These are phyloP conservation scores for Malthinus seriepunctatus DNA, from an alignment of 2,888 invertebrate species.

Conservation along the genomic window DNA sequence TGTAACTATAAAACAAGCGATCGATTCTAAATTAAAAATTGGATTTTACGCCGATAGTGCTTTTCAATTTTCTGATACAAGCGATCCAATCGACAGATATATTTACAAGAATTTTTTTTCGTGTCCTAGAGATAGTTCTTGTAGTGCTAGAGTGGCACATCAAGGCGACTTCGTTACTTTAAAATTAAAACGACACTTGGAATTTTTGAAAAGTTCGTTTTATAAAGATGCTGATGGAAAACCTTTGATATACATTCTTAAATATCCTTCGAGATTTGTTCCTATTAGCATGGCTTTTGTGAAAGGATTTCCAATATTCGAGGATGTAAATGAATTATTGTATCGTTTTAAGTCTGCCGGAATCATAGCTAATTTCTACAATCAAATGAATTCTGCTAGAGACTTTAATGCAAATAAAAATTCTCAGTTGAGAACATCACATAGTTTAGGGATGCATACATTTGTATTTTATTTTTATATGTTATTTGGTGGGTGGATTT, in stretches of 20 bases:
- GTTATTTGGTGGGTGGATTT: not conserved
- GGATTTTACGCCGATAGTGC: not conserved
- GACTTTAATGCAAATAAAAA: not conserved
- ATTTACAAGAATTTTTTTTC: not conserved
- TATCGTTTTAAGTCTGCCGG: conserved; percentile 3
- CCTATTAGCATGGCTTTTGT: conserved; percentile 12
- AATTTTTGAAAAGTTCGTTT: not conserved
- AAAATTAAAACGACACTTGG: conserved; percentile 1
- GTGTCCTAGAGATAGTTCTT: not conserved
- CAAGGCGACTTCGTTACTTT: conserved; percentile 13
- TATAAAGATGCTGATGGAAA: conserved; percentile 8
- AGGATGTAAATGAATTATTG: conserved; percentile 10
- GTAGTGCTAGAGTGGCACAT: conserved; percentile 5
- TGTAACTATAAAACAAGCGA: conserved; percentile 15
- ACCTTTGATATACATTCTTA: conserved; percentile 11
- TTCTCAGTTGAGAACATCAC: not conserved
- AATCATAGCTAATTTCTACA: conserved; percentile 1
- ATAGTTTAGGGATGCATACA: not conserved
- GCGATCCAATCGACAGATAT: conserved; percentile 9
- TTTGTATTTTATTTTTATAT: not conserved
- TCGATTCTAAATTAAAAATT: conserved; percentile 18
- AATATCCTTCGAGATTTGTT: not conserved
- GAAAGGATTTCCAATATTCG: conserved; percentile 17
- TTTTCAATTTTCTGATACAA: not conserved
- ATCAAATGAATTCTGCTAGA: not conserved